Base-by-base conservation (phyloP, 2,113 vertebrate species). In the Ancistrus triradiatus region DNA sequence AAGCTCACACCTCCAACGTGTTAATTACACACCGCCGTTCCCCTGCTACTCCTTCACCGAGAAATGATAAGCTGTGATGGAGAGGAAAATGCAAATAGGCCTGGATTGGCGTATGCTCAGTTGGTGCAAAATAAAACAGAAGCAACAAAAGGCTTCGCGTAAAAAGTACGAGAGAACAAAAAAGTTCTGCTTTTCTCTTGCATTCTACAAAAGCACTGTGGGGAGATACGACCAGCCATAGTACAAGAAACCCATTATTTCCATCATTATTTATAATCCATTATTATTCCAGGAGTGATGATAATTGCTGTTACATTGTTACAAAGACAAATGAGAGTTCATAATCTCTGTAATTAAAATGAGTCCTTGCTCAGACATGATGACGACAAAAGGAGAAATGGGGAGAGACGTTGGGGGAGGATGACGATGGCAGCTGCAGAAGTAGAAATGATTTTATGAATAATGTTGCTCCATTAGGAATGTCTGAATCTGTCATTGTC, bases 281-380 rank as follows among this genome's bases (percentile, higher is more conserved):
- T 59, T 46, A 13, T 42, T 5, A 42, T 15, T 42, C 14, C 38
- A 42, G 25, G 13, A 43, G 44, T 57, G 44, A 56, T 66, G 52
- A 38, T 66, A 66, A 66, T 66, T 47, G 24, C 43, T 40, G 53
- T 58, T 27, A 47, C 43, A 57, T 66, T 66, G 63, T 66, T 66
- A 18, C 22, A 5, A 21, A 49, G 53, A 66, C 13, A 47, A 66
- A 66, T 9, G 63, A 58, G 63, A 14, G 53, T 22, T 50, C 33
- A 58, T 66, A 66, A 57, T 66, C 44, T 27, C 33, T 48, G 35
- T 58, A 66, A 66, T 66, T 66, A 66, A 58, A 49, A 48, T 66
- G 53, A 48, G 53, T 52, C 28, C 14, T 2, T 8, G 25, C 24
- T 22, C 49, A 55, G 61, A 64, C 61, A 64, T 15, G 38, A 55